Evolutionary conservation across 2,888 invertebrate genomes (phyloP), one percentile per base, ranked within the genome.

Genomic region (Pseudococcus jackbeardsleyi): DNA sequence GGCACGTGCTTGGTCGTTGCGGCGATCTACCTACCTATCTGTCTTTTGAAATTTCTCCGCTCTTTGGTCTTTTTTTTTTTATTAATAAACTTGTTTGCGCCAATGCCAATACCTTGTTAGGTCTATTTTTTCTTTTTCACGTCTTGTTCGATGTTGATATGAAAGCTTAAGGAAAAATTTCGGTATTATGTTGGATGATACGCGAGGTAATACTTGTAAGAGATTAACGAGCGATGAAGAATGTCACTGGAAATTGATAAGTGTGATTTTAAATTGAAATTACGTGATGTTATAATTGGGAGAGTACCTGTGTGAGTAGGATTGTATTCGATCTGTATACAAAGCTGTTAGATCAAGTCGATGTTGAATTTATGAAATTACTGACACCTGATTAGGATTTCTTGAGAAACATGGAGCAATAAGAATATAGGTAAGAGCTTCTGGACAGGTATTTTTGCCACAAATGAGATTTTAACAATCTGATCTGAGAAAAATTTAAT

Each of bases 21-120:
- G 15, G 72, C 33, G 33, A 72, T 72, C 26, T 50, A 50, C 48
- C 26, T 50, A 50, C 48, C 48, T 72, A 42, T 42, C 59, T 26
- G 15, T 26, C 68, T 72, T 72, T 72, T 72, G 72, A 72, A 72
- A 72, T 72, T 72, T 72, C 72, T 72, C 72, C 72, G 72, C 72
- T 72, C 33, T 33, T 72, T 39, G 72, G 33, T 39, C 33, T 33
- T 72, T 33, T 72, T 68, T 5, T 72, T 26, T 33, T 72, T 68
- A 17, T 72, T 26, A 33, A 72, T 72, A 46, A 84, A 84, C 84
- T 84, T 50, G 84, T 84, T 84, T 84, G 33, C 50, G 84, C 50
- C 48, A 50, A 54, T 84, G 26, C 19, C 46, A 7, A 9, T 50
- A 84, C 17, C 50, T 26, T 17, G 72, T 72, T 72, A 72, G 72